Conservation (phyloP, 2,113 vertebrate species). For the Empidonax alnorum region DNA sequence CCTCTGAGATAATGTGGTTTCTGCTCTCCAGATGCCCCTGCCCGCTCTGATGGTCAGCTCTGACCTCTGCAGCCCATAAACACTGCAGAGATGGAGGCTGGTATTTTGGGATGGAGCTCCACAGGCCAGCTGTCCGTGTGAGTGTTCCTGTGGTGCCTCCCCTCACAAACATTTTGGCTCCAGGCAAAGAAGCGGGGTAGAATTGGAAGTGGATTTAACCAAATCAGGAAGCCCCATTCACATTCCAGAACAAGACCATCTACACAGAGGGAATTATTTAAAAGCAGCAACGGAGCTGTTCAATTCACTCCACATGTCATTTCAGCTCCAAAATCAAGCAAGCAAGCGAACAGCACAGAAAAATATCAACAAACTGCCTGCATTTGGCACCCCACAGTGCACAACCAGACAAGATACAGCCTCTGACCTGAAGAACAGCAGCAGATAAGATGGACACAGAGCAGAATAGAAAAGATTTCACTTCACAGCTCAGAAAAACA, state of each 20-base stretch:
- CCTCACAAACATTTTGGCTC: neutral
- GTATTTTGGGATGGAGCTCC: neutral
- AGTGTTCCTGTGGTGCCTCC: neutral
- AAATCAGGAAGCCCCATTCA: neutral
- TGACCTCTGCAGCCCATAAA: neutral
- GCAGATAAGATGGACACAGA: neutral
- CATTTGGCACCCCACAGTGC: neutral
- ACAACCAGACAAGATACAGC: neutral
- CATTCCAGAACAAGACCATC: neutral
- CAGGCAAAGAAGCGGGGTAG: neutral
- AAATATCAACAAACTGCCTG: slow-evolving; percentile 32
- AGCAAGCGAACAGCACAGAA: neutral
- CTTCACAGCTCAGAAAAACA: neutral
- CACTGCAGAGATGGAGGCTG: neutral
- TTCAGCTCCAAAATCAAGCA: neutral
- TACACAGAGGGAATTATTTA: neutral
- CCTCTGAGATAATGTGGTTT: accelerated
- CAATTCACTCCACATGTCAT: neutral
- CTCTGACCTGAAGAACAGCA: slow-evolving; percentile 28
- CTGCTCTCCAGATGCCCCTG: neutral
- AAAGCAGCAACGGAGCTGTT: neutral
- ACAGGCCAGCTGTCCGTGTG: accelerated
- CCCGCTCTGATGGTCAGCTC: neutral
- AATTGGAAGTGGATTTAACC: neutral
- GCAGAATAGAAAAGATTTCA: neutral